Base-by-base conservation (phyloP, 2,113 vertebrate species). In the Xenotilapia longispinis region DNA sequence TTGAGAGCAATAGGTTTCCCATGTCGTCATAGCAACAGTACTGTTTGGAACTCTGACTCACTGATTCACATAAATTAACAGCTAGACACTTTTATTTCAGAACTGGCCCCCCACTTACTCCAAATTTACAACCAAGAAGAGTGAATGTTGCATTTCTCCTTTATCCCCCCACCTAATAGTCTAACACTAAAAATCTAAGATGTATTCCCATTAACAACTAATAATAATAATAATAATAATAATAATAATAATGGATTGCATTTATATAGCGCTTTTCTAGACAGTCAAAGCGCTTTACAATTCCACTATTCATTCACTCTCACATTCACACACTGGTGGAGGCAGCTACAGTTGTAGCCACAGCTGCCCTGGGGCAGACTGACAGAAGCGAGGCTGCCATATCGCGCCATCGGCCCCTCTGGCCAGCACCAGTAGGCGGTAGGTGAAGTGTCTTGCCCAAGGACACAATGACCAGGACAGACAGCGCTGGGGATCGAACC, bases 11-110 rank as follows among this genome's bases (percentile, higher is more conserved):
- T 11, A 84, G 21, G 57, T 83, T 85, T 26, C 55, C 13, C 36
- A 28, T 57, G 90, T 88, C 6, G 17, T 83, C 87, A 90, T 90
- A 57, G 91, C 87, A 81, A 92, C 38, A 15, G 53, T 60, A 42
- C 85, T 11, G 68, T 85, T 87, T 93, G 31, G 54, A 89, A 36
- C 82, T 73, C 78, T 88, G 86, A 88, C 68, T 89, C 78, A 45
- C 7, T 54, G 45, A 42, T 75, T 80, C 40, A 55, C 6, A 6
- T 13, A 45, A 47, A 88, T 80, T 70, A 65, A 54, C 31, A 38
- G 31, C 19, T 53, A 17, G 8, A 38, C 60, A 70, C n/a, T 70
- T 83, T 40, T 15, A 53, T 40, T 38, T 83, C 13, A 21, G 60
- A 14, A 17, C 42, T 38, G 49, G 49, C 2, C 40, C 42, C 14